Conservation (phyloP, 2,797 vertebrate species). For the Alectoris magna region DNA sequence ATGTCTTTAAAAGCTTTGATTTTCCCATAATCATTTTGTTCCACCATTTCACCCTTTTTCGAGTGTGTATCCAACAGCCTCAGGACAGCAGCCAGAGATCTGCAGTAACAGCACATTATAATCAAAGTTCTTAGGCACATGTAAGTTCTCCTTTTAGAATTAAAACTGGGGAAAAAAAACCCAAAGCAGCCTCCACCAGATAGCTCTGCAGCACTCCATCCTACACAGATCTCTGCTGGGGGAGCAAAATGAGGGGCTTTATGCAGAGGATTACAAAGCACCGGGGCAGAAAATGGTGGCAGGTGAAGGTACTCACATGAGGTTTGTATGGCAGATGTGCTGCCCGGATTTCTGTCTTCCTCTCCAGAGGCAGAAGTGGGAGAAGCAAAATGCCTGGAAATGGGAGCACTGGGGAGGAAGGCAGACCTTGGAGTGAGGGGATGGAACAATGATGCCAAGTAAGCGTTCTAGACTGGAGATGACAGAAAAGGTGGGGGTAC, state of each 20-base stretch:
- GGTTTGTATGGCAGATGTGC: background rate
- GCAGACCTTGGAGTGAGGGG: background rate
- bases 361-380: background rate
- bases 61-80: conserved; percentile 69
- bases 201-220: background rate
- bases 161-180: background rate
- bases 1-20: conserved; percentile 76
- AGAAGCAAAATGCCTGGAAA: background rate
- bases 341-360: background rate
- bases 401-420: background rate
- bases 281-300: accelerated
- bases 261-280: background rate
- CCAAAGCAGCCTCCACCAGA: background rate
- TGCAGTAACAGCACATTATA: conserved; percentile 70
- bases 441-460: background rate
- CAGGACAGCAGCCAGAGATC: conserved; percentile 70
- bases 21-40: conserved; percentile 71
- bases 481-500: background rate
- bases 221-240: background rate
- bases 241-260: background rate
- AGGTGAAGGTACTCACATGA: background rate
- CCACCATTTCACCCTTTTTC: conserved; percentile 69
- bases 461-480: background rate
- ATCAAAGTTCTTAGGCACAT: conserved; percentile 58
- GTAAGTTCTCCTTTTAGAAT: conserved; percentile 45